phyloP scores from a whole-genome alignment of 2,888 invertebrate species.

The Agrotis puta region DNA sequence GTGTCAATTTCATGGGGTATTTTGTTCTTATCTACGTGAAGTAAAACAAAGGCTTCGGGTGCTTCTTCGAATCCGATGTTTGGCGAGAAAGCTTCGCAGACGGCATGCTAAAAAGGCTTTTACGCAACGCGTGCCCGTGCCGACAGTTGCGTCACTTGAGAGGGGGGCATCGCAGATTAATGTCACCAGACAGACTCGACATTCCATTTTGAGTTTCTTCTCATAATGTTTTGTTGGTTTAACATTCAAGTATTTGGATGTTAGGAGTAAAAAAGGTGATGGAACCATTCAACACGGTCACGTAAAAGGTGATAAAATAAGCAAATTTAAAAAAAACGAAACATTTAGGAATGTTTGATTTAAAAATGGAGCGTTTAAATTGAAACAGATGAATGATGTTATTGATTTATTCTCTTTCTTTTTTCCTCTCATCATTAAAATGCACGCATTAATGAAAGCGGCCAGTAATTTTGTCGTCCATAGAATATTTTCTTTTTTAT shows the following conservation, averaged over 20 bases:
- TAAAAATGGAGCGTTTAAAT: not conserved
- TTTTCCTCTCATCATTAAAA: not conserved
- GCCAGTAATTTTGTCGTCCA: not conserved
- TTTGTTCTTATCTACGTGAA: conserved; percentile 67
- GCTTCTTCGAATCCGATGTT: conserved; percentile 79
- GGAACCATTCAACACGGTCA: not conserved
- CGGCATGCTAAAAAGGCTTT: conserved; percentile 87
- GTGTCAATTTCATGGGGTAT: conserved; percentile 79
- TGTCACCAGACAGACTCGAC: conserved; percentile 72
- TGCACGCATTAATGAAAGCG: not conserved
- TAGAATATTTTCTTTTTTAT: not conserved
- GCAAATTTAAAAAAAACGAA: not conserved
- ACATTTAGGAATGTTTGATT: not conserved
- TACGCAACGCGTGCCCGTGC: conserved; percentile 81
- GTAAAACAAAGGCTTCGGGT: conserved; percentile 81
- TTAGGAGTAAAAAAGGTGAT: not conserved
- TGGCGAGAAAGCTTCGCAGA: conserved; percentile 86
- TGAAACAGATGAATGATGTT: not conserved
- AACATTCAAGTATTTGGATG: not conserved
- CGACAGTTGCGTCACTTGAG: conserved; percentile 77
- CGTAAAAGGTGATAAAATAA: no score
- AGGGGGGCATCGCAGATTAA: conserved; percentile 76
- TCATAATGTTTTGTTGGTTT: conserved; percentile 32
- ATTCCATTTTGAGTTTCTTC: conserved; percentile 56
- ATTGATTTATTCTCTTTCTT: not conserved